Base-by-base conservation (phyloP, 2,888 invertebrate species). In the Dione juno region DNA sequence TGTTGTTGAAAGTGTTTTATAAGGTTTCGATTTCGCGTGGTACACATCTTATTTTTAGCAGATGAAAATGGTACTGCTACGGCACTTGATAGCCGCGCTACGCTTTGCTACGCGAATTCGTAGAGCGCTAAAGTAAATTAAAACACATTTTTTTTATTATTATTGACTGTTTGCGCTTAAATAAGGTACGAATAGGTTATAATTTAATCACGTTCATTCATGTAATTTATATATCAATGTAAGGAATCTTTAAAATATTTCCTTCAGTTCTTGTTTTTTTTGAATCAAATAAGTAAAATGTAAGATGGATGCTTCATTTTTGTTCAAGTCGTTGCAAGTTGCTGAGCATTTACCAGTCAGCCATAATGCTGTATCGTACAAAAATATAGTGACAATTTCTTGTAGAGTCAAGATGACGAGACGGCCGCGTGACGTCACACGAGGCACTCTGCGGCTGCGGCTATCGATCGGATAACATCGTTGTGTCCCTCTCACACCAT, bases 371-470 rank as follows among this genome's bases (percentile, higher is more conserved):
- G 76, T 77, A 77, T 76, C 69, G 76, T 81, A 86, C 80, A 82
- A 84, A 88, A 89, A 85, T 87, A 83, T 87, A 87, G 89, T 89
- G 89, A 88, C 90, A 90, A 89, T 91, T 89, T 87, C 90, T 90
- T 89, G 84, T 88, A 83, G 86, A 88, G 87, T 84, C 88, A 92
- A 92, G 90, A 93, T 92, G 92, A 92, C 92, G 92, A 92, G 92
- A 92, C 92, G 84, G 84, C 81, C 78, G 81, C 82, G 88, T 92
- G 93, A 92, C 93, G 93, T 92, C 92, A 92, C 88, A 81, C 84
- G 84, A 86, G 84, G 85, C 87, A 88, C 88, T 93, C 92, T 92
- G 93, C 93, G 92, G 91, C 93, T 93, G 93, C 92, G 93, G 92
- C 91, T 93, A 93, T 93, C 91, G 93, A 93, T 92, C 92, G 88